phyloP scores from a whole-genome alignment of 2,113 vertebrate genomes.

The Ammodramus savannarum region DNA sequence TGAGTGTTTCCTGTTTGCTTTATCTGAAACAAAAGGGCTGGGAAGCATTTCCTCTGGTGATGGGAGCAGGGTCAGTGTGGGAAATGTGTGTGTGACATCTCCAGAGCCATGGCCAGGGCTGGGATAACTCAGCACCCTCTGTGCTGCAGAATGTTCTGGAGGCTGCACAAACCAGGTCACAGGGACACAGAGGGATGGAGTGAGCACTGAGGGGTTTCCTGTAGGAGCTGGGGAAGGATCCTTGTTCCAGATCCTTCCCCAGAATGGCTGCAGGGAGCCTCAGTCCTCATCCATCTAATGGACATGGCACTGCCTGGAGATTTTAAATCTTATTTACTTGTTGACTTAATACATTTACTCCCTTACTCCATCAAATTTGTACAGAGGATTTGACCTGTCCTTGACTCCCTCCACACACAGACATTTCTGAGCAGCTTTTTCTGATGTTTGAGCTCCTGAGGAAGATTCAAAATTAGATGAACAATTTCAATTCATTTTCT shows the following conservation, averaged over 20 bases:
- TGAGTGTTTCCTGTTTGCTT: slow-evolving; percentile 1
- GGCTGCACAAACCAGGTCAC: not conserved
- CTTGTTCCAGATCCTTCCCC: not conserved
- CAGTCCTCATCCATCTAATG: not conserved
- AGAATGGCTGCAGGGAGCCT: not conserved
- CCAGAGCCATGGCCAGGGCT: not conserved
- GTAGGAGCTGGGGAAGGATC: not conserved
- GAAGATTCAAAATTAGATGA: not conserved
- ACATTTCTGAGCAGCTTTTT: not conserved
- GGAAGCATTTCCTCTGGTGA: not conserved
- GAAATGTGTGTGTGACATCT: not conserved
- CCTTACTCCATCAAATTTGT: not conserved
- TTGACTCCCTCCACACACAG: not conserved
- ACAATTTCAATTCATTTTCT: not conserved
- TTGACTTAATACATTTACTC: not conserved
- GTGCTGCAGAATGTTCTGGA: not conserved
- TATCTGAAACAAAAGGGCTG: not conserved
- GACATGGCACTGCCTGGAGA: not conserved
- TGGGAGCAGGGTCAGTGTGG: not conserved
- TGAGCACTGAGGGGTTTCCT: not conserved
- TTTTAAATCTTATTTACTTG: not conserved
- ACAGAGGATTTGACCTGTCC: not conserved
- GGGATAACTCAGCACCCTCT: not conserved
- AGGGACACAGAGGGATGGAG: not conserved
- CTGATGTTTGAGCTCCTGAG: not conserved